A percentile compares a stretch with the other conserved stretches of the same genome.
Evolutionary conservation across 1,140 invertebrate species (phyloP).

Genomic region (Drosophila bifasciata): DNA sequence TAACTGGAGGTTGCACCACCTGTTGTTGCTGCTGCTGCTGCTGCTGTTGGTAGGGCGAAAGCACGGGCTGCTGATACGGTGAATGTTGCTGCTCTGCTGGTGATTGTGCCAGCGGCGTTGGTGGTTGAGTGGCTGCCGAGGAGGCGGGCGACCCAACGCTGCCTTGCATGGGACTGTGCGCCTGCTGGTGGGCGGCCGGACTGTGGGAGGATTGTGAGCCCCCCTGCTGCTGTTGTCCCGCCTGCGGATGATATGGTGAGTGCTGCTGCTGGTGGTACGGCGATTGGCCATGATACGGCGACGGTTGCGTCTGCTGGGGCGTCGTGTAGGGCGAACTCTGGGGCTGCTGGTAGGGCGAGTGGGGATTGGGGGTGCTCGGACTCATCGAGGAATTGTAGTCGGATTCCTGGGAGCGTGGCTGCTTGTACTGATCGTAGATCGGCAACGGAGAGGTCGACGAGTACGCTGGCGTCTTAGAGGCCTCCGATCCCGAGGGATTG

Average conservation of each 20-base stretch:
- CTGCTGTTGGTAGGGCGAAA: conserved; percentile 75
- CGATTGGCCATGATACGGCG: conserved; percentile 84
- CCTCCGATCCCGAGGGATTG: conserved; percentile 76
- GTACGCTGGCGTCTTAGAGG: conserved; percentile 79
- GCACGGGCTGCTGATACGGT: conserved; percentile 75
- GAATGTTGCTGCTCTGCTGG: conserved; percentile 79
- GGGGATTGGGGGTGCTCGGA: conserved; percentile 82
- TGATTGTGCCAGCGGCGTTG: conserved; percentile 67
- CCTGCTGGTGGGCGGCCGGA: conserved; percentile 63
- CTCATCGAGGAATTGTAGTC: conserved; percentile 84
- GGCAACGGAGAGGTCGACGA: conserved; percentile 80
- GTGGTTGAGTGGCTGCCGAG: conserved; percentile 75
- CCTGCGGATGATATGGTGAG: conserved; percentile 68
- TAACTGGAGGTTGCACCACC: conserved; percentile 55
- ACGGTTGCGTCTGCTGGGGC: conserved; percentile 71
- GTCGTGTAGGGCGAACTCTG: conserved; percentile 84
- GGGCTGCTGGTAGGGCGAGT: conserved; percentile 81
- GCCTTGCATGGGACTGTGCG: conserved; percentile 69
- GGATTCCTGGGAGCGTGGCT: conserved; percentile 81
- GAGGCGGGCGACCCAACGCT: conserved; percentile 77
- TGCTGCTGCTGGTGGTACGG: conserved; percentile 81
- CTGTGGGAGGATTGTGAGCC: conserved; percentile 50
- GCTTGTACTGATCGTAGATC: conserved; percentile 85
- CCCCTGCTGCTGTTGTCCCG: conserved; percentile 47
- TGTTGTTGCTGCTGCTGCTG: conserved; percentile 51